Base-by-base conservation (phyloP, 2,113 vertebrate species). In the Empidonax traillii region DNA sequence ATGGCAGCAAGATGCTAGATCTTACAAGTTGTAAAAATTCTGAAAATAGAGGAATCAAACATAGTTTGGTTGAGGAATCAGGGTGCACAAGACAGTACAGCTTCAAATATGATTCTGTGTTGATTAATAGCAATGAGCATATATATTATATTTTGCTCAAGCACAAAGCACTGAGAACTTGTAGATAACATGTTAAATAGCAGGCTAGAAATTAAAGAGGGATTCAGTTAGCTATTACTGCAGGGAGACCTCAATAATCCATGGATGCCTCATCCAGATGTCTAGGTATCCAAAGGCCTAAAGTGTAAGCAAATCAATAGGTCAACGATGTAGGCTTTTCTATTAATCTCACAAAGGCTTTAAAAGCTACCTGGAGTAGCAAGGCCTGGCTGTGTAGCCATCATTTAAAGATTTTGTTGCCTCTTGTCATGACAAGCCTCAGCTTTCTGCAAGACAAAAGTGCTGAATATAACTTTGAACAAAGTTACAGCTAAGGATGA, bases 381-480 rank as follows among this genome's bases (percentile, higher is more conserved):
- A 27, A 93, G 39, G 30, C 27, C 52, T 72, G 61, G 25, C 23
- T 84, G 12, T 65, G 27, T 77, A 74, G 71, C 33, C 46, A 83
- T 58, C n/a, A 58, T 91, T 69, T 82, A 91, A 95, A 91, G 85
- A 83, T 79, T 93, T 79, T 79, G 37, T 30, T 47, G 44, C 72
- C 27, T 75, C 44, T 89, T 84, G 52, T 65, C 37, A 68, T n/a
- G 58, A 56, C 84, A 81, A 87, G 8, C 35, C 47, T 89, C 58
- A 75, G 43, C 25, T 68, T 79, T 75, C 51, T 35, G 31, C 49
- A 78, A 44, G 49, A 63, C 24, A 84, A 80, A 94, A 83, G 30
- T 24, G 30, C 51, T 78, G 56, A 66, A 84, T 81, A 75, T 14
- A 92, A 81, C 5, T 19, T 59, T 43, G 52, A 52, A 56, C 35